Evolutionary conservation across 37 sponge, comb jelly and placozoan genomes (phyloP).

Genomic region (Lycopodina hypogea): DNA sequence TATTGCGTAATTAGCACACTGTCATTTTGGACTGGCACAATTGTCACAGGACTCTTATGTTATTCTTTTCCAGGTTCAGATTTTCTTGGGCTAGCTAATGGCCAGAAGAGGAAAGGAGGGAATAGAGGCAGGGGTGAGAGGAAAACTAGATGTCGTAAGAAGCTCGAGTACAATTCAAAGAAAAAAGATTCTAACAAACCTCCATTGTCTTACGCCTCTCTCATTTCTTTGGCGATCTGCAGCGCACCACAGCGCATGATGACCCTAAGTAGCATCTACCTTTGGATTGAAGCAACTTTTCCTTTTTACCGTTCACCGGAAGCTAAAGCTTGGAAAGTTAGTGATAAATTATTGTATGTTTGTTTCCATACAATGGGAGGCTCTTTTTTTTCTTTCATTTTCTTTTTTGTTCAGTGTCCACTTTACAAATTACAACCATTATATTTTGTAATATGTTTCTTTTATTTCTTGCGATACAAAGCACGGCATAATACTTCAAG

Average conservation of each 20-base stretch:
- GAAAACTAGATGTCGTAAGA: slow-evolving; percentile 43
- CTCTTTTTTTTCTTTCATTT: too few species aligned
- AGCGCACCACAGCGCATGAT: slow-evolving; percentile 60
- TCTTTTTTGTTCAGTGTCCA: too few species aligned
- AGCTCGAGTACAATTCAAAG: slow-evolving; percentile 39
- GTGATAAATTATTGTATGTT: not conserved
- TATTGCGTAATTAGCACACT: too few species aligned
- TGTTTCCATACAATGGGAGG: too few species aligned
- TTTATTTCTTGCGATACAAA: too few species aligned
- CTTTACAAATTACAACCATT: too few species aligned
- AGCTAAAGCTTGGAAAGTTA: slow-evolving; percentile 84
- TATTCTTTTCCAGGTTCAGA: slow-evolving; percentile 5
- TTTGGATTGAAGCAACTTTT: slow-evolving; percentile 75
- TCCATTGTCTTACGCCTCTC: slow-evolving; percentile 71
- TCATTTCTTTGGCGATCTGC: slow-evolving; percentile 76
- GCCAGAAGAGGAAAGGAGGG: not conserved
- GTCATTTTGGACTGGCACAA: not conserved
- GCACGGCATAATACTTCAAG: too few species aligned
- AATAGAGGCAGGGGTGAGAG: not conserved
- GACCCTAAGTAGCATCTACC: slow-evolving; percentile 72
- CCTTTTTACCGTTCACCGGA: slow-evolving; percentile 75
- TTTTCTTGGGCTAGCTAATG: slow-evolving; percentile 15
- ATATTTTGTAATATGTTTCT: too few species aligned
- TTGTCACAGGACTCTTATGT: not conserved
- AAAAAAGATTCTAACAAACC: slow-evolving; percentile 36